Base-by-base conservation (phyloP, 2,113 vertebrate genomes). In the Cyphomyrus plagiostoma region DNA sequence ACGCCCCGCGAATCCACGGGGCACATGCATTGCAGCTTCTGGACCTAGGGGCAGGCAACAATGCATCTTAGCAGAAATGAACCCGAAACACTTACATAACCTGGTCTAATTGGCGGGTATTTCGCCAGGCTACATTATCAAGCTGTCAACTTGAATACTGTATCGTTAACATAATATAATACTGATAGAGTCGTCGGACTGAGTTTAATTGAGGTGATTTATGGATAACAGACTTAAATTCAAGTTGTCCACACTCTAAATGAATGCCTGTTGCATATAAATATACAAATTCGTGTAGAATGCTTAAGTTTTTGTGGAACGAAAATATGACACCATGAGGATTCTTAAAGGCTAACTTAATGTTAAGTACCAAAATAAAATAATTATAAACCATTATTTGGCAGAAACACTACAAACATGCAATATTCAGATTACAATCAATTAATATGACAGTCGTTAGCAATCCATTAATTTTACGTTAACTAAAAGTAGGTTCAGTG, bases 1-100 rank as follows among this genome's bases (percentile, higher is more conserved):
- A 98, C 95, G 1, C 98, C 98, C 84, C 98, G 97, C 92, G 98
- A 97, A 95, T 99, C 98, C 91, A 98, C 97, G 0, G 98, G 98
- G 87, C 98, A 99, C 98, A 99, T 99, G 94, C 98, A 99, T 89
- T 98, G 97, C n/a, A 99, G 95, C 92, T 99, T 99, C 89, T 99
- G 97, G 42, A 99, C 98, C 98, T 99, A 93, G 74, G 2, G 35
- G 39, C 3, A 52, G 52, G 26, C 26, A 89, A 52, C 46, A 45
- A 89, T 26, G 49, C 30, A 53, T 52, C 17, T 23, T n/a, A 5
- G 39, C 11, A 56, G 42, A 58, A 50, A 52, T 52, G 0, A 23
- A 88, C 1, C 15, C 45, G 62, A 23, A n/a, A 46, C 39, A 6
- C 62, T 26, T 30, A 4, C 30, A 70, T 70, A 70, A 70, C 26